Base-by-base conservation (phyloP, 2,113 vertebrate species). In the Grammomys dolichurus region DNA sequence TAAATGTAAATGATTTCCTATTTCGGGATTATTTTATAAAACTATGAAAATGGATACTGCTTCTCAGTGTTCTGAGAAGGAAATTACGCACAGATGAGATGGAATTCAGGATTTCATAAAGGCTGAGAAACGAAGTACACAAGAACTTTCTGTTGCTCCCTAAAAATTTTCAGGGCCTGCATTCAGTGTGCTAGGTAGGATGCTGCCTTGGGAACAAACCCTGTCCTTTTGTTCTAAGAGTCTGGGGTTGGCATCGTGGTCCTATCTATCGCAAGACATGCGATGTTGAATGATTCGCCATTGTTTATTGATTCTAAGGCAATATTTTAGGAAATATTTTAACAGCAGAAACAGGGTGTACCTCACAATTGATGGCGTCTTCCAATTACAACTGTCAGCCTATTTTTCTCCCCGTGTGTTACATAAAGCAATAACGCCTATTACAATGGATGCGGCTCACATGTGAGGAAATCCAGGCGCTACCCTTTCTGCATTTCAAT, bases 111-210 rank as follows among this genome's bases (percentile, higher is more conserved):
- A 13, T 31, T 43, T 20, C 54, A 4, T 48, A 0, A 19, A 14
- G 31, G 5, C 1, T 5, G 7, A 1, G 24, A 51, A 5, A 60
- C 2, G 40, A 69, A 33, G 11, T 7, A 13, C 6, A 17, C 1
- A 20, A 13, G 69, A 54, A 54, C 3, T 13, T 5, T 48, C 4
- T 46, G 0, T 28, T 3, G 12, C 60, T 48, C 31, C 2, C 2
- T 46, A 24, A 9, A 5, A 36, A 56, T n/a, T 46, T 40, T 31
- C 0, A 11, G 3, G 86, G 40, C 95, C 89, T 36, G 28, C 1
- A 1, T 20, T 13, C 10, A 22, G 33, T 0, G 33, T 0, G 0
- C 7, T 28, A 17, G 36, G 5, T 1, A 5, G 5, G 28, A 12
- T 16, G 0, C 28, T 2, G 10, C 4, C 3, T 63, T 17, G 17